Evolutionary conservation across 2,797 vertebrate species (phyloP).

Genomic region (Helarctos malayanus): DNA sequence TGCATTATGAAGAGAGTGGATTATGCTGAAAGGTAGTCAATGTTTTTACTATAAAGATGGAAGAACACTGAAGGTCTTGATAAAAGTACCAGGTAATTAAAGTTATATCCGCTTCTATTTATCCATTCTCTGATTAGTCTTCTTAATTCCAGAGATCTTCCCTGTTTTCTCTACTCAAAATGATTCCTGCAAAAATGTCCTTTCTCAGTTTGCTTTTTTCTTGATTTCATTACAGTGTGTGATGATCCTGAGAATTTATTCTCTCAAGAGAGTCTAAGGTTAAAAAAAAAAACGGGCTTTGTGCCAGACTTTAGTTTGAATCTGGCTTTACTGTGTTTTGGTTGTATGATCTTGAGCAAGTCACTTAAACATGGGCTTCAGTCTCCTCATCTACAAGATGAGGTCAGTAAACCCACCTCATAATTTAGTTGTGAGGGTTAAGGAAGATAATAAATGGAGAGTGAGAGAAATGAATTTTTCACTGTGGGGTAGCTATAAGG

Average conservation of each 20-base stretch:
- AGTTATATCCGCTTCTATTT: neutral
- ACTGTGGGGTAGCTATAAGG: neutral
- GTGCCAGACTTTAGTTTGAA: neutral
- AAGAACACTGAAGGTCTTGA: slow-evolving; percentile 6
- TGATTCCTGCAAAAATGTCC: neutral
- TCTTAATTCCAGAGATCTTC: neutral
- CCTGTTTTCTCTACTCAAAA: neutral
- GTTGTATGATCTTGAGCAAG: neutral
- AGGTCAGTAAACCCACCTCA: neutral
- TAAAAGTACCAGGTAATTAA: neutral
- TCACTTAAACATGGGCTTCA: neutral
- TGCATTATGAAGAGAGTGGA: neutral
- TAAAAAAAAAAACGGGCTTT: neutral
- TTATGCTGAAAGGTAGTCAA: slow-evolving; percentile 1
- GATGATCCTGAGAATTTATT: neutral
- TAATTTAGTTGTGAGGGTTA: neutral
- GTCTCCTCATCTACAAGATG: neutral
- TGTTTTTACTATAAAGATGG: slow-evolving; percentile 16
- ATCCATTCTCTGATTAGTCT: neutral
- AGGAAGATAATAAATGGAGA: neutral
- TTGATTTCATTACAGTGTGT: neutral
- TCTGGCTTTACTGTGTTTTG: neutral
- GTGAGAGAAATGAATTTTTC: neutral
- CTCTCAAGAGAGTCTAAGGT: neutral
- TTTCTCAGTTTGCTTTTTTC: neutral